Conservation (phyloP, 2,888 invertebrate species). For the Acrocera orbiculus region DNA sequence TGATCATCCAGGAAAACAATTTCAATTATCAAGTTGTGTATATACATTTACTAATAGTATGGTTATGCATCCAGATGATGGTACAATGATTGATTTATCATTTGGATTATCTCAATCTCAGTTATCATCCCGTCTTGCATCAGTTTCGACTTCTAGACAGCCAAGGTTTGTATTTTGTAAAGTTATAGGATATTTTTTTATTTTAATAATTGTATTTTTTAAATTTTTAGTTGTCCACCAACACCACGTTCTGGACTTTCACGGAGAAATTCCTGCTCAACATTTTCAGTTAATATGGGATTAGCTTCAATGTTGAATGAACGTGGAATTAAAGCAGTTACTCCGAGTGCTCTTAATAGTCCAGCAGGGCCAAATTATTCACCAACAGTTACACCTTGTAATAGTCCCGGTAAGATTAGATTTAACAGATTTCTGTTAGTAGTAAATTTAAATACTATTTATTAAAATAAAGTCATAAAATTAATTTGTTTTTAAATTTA, state of each 20-base stretch:
- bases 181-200: slow-evolving; percentile 21
- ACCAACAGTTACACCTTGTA: slow-evolving; percentile 75
- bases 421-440: background rate
- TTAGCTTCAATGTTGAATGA: slow-evolving; percentile 62
- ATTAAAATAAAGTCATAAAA: no score
- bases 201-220: slow-evolving; percentile 1
- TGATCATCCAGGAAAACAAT: slow-evolving; percentile 55
- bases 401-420: slow-evolving; percentile 51
- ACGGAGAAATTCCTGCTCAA: slow-evolving; percentile 62
- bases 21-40: slow-evolving; percentile 59
- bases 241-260: slow-evolving; percentile 39
- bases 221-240: slow-evolving; percentile 23
- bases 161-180: slow-evolving; percentile 28
- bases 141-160: slow-evolving; percentile 38
- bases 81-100: slow-evolving; percentile 42
- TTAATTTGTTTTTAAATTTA: no score
- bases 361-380: slow-evolving; percentile 48
- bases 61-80: slow-evolving; percentile 79
- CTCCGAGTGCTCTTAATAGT: slow-evolving; percentile 47
- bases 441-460: no score
- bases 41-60: slow-evolving; percentile 78
- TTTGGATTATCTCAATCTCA: slow-evolving; percentile 42
- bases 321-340: slow-evolving; percentile 54
- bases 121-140: slow-evolving; percentile 52
- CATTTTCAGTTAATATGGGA: slow-evolving; percentile 51